phyloP scores from a whole-genome alignment of 2,888 invertebrate species.

The Drosophila heteroneura region DNA sequence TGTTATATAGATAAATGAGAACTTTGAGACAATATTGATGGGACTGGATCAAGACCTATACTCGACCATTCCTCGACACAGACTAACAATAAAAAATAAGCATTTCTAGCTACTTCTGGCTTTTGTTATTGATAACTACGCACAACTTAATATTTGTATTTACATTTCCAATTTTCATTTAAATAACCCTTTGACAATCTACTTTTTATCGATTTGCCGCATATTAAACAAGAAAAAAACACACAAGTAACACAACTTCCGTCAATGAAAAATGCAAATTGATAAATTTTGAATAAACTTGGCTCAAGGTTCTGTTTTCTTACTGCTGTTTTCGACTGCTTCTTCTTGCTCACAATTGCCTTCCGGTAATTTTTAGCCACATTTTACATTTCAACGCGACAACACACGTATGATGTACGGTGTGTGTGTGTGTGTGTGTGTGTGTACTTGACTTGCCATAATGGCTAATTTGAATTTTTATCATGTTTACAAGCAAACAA shows the following conservation, averaged over 20 bases:
- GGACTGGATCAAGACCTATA: neutral
- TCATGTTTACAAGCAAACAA: slow-evolving; percentile 81
- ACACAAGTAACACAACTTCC: slow-evolving; percentile 11
- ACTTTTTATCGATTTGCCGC: slow-evolving; percentile 38
- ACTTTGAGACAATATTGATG: neutral
- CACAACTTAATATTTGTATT: neutral
- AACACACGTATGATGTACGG: slow-evolving; percentile 13
- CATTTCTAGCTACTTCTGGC: neutral
- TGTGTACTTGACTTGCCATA: slow-evolving; percentile 55
- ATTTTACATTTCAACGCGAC: slow-evolving; percentile 73
- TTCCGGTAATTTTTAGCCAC: slow-evolving; percentile 72
- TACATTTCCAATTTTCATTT: neutral
- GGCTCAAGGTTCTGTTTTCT: slow-evolving; percentile 51
- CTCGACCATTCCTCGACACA: neutral
- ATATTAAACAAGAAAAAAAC: neutral
- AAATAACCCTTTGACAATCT: neutral
- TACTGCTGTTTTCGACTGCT: slow-evolving; percentile 12
- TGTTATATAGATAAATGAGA: neutral
- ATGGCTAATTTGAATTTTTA: slow-evolving; percentile 81
- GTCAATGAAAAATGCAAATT: slow-evolving; percentile 59
- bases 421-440: slow-evolving; percentile 2
- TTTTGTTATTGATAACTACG: neutral
- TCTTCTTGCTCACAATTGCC: slow-evolving; percentile 43
- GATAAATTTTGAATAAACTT: slow-evolving; percentile 53
- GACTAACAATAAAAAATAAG: neutral